These are phyloP conservation scores for Sarcophaga bullata DNA, from an alignment of 1,140 invertebrate species.

Conservation along the genomic window DNA sequence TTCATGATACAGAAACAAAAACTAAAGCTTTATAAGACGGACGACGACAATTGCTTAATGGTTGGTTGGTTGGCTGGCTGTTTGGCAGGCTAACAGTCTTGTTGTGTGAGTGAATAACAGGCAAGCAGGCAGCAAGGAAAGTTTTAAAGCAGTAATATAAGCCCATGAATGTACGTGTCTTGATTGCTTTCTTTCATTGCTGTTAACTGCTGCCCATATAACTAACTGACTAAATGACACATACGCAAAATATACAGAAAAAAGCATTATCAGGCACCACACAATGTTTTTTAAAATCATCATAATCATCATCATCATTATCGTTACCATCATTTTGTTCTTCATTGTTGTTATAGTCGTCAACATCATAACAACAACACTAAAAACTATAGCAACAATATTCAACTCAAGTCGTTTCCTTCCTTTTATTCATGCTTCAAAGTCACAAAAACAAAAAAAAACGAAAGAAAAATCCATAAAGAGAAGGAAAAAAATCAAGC, in stretches of 20 bases:
- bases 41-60: too few species aligned
- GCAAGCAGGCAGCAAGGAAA: background rate
- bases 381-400: conserved; percentile 14
- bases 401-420: background rate
- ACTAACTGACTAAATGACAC: background rate
- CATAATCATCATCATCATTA: background rate
- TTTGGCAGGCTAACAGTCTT: background rate
- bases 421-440: conserved; percentile 9
- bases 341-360: background rate
- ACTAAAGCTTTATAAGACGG: background rate
- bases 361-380: background rate
- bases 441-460: background rate
- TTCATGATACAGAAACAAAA: background rate
- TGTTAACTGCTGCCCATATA: background rate
- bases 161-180: background rate
- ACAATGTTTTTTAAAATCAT: background rate
- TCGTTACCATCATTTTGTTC: background rate
- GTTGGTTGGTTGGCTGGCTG: too few species aligned
- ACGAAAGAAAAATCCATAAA: background rate
- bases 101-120: background rate
- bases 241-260: background rate
- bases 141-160: too few species aligned
- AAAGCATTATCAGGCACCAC: background rate
- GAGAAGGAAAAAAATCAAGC: too few species aligned
- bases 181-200: background rate